These are phyloP conservation scores for Siniperca knerii DNA, from an alignment of 2,113 vertebrate genomes.

Conservation along the genomic window DNA sequence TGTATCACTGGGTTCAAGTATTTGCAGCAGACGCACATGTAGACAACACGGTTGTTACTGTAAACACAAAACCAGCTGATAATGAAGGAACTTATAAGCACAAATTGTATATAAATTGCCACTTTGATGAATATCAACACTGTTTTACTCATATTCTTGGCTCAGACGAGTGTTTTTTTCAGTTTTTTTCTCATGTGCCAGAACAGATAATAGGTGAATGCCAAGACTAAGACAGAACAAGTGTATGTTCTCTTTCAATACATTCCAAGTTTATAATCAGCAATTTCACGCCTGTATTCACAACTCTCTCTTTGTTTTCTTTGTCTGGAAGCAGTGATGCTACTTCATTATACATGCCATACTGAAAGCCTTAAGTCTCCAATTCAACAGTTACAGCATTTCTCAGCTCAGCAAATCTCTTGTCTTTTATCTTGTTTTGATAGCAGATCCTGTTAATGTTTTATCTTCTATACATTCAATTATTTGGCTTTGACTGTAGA, in stretches of 20 bases:
- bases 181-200: conserved; percentile 34
- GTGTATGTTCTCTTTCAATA: conserved; percentile 60
- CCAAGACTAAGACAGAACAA: conserved; percentile 61
- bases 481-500: conserved; percentile 42
- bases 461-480: conserved; percentile 39
- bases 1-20: background rate
- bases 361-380: conserved; percentile 46
- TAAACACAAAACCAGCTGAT: background rate
- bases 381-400: conserved; percentile 55
- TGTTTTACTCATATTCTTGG: conserved; percentile 37
- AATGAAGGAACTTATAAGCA: background rate
- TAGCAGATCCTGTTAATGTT: conserved; percentile 28
- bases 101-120: conserved; percentile 9
- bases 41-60: background rate
- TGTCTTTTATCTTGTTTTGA: conserved; percentile 37
- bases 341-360: conserved; percentile 66
- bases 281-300: conserved; percentile 73
- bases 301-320: conserved; percentile 57
- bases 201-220: conserved; percentile 55
- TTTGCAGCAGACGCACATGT: background rate
- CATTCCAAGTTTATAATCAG: conserved; percentile 76
- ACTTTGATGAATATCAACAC: conserved; percentile 39
- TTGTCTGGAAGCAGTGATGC: conserved; percentile 69
- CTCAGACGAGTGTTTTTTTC: conserved; percentile 33
- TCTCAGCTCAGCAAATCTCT: conserved; percentile 55